Base-by-base conservation (phyloP, 2,797 vertebrate genomes). In the Pelobates cultripes region DNA sequence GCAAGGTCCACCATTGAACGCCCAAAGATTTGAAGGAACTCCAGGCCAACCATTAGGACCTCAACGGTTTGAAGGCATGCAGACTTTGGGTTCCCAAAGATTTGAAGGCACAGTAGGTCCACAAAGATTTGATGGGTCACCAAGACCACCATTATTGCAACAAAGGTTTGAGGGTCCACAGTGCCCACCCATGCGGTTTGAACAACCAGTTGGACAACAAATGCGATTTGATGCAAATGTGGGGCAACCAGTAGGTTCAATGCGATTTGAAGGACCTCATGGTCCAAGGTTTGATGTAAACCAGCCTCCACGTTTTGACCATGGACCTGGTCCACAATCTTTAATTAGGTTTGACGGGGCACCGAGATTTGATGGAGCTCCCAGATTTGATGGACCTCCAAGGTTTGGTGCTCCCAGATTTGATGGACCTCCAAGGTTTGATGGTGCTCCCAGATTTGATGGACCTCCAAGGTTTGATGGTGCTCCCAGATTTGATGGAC, bases 131-230 rank as follows among this genome's bases (percentile, higher is more conserved):
- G 95, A 97, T 9, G 94, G 93, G 3, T 90, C 92, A 0, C 89
- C 89, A 43, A 91, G 90, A 77, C 92, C 93, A 64, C 91, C 90
- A 15, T 86, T 91, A 70, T 82, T 90, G 42, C 82, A 86, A 3
- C 95, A 95, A 78, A 92, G 95, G 4, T 97, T 95, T 87, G 95
- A 97, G 1, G 93, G 91, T 43, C 91, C 94, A 0, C 93, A 94
- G 63, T 93, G 92, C 67, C 94, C 95, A n/a, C 90, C 91, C 80
- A 89, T 95, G 75, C 73, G 95, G 91, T 94, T 94, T 63, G 91
- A 91, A 2, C 86, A 86, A 3, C 89, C 91, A 0, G 94, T 94
- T 63, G 91, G 91, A 2, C 86, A 86, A 3, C 89, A 90, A 0
- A 73, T 79, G 42, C 92, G 95, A 83, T 94, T 92, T 76, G 92